Evolutionary conservation across 2,888 invertebrate species (phyloP).

Genomic region (Ypsolopha scabrella): DNA sequence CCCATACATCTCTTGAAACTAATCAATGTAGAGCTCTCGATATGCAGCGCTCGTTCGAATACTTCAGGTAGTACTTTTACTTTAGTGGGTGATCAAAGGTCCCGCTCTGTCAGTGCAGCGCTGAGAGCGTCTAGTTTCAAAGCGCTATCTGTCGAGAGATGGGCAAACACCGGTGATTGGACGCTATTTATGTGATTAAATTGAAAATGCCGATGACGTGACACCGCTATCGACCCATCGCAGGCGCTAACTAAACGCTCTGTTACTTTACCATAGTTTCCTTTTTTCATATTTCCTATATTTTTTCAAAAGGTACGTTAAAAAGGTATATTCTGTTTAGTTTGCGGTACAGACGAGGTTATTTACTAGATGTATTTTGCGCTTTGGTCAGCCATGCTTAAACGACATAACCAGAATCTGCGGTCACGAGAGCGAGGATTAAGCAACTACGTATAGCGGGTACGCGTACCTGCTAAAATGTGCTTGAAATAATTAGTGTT

Average conservation of each 20-base stretch:
- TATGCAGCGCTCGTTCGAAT: conserved; percentile 14
- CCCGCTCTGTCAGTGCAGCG: conserved; percentile 8
- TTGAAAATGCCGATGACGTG: conserved; percentile 61
- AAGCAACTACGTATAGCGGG: not conserved
- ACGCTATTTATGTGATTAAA: conserved; percentile 63
- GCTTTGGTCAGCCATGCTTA: conserved; percentile 36
- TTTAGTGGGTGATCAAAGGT: conserved; percentile 47
- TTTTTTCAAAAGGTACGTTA: not conserved
- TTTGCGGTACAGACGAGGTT: conserved; percentile 40
- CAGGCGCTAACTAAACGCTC: too few species aligned
- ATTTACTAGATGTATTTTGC: conserved; percentile 32
- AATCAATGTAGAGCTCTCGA: conserved; percentile 25
- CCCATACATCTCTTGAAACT: conserved; percentile 15
- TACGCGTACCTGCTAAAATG: not conserved
- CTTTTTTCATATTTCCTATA: too few species aligned
- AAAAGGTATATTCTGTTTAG: conserved; percentile 51
- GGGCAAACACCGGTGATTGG: conserved; percentile 46
- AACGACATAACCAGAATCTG: conserved; percentile 53
- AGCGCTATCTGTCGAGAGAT: conserved; percentile 51
- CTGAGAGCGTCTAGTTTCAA: conserved; percentile 42
- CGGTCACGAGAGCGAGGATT: conserved; percentile 22
- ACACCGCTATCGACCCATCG: conserved; percentile 8
- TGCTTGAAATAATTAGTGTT: conserved; percentile 1
- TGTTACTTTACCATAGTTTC: too few species aligned
- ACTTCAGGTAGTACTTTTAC: conserved; percentile 25